Evolutionary conservation across 2,113 vertebrate species (phyloP), one percentile per base, ranked within the genome.

Genomic region (Morphnarchus princeps): DNA sequence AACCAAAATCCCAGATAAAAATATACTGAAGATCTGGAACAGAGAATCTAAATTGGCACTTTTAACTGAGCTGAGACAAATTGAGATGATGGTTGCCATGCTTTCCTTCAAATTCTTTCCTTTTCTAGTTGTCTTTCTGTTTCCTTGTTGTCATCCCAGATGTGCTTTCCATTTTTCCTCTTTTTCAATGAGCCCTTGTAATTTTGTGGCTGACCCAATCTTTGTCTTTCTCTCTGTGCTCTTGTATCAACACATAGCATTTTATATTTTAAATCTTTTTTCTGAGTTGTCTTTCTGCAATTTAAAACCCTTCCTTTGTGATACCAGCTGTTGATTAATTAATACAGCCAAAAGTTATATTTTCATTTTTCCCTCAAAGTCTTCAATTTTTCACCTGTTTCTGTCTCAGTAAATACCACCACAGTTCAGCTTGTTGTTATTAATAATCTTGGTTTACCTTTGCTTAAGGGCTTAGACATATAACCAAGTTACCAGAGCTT

Each of bases 1-100:
- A 97, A 96, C 93, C 81, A 97, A 93, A 96, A 97, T 96, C 92
- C 92, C 78, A 94, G 96, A 96, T 96, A 97, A 96, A 97, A 97
- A 97, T 97, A 97, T 45, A 93, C 96, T 73, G 82, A 85, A 82
- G 90, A 96, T 96, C 96, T 96, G 96, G 96, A 97, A 95, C 95
- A 97, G 95, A 90, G 96, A 93, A 96, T 96, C 95, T 97, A 95
- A 96, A 96, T 93, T 96, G 95, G 93, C 94, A 93, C 89, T 93
- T 95, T 82, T 90, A 81, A 88, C 82, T 92, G 90, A 93, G 95
- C 86, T 89, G 95, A 97, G 90, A 78, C 92, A 96, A 97, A 95
- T 81, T 90, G 83, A 89, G 94, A 90, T 93, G 95, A 90, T 95
- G 86, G 96, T 94, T 95, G 86, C 95, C 94, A 97, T 97, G 96